These are phyloP conservation scores for Nannospalax galili DNA, from an alignment of 2,113 vertebrate genomes.

Conservation along the genomic window DNA sequence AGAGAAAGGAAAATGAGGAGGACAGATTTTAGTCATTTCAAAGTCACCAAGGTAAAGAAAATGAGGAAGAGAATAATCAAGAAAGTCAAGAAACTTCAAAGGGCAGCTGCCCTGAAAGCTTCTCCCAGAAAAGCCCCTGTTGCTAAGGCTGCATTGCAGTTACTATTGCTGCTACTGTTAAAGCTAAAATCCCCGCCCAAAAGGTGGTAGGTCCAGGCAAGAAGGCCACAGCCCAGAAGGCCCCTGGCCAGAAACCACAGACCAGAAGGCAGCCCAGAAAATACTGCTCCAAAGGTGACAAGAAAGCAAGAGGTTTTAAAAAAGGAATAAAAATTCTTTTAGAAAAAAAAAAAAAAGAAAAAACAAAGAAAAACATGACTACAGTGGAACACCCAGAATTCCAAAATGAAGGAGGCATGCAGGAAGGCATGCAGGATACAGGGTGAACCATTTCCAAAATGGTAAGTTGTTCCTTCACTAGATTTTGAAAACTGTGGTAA, in stretches of 20 bases:
- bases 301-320: background rate
- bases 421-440: accelerated
- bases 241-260: slow-evolving; percentile 2
- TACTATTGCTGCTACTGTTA: background rate
- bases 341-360: background rate
- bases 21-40: background rate
- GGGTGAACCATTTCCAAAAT: background rate
- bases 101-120: slow-evolving; percentile 78
- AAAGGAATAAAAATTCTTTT: background rate
- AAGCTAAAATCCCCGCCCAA: background rate
- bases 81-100: slow-evolving; percentile 93
- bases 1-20: slow-evolving; percentile 84
- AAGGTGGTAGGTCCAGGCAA: background rate
- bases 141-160: background rate
- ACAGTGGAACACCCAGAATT: background rate
- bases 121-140: background rate
- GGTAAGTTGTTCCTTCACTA: background rate
- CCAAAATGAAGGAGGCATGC: accelerated
- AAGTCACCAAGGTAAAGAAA: background rate
- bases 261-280: background rate
- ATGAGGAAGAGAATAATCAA: slow-evolving; percentile 94
- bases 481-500: background rate
- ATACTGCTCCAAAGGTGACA: background rate
- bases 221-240: background rate
- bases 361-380: background rate